phyloP scores from a whole-genome alignment of 2,888 invertebrate genomes.

The Dermolepida albohirtum region DNA sequence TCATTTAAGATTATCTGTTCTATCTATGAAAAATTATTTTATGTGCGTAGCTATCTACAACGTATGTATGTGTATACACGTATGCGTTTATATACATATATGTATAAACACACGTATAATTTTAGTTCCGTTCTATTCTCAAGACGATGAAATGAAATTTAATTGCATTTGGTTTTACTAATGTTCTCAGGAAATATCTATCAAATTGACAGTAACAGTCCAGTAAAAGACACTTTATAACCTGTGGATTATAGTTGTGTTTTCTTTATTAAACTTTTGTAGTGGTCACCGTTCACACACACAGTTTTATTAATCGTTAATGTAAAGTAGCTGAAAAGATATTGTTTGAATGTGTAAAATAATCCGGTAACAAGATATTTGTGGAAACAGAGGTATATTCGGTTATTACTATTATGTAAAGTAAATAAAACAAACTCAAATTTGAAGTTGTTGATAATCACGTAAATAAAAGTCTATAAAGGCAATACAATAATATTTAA shows the following conservation, averaged over 20 bases:
- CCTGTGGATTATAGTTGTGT: background rate
- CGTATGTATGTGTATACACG: background rate
- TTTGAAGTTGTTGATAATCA: too few species aligned
- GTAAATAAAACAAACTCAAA: too few species aligned
- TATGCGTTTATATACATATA: background rate
- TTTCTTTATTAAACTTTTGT: slow-evolving; percentile 5
- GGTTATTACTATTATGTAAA: too few species aligned
- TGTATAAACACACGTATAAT: slow-evolving; percentile 5
- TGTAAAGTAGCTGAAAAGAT: slow-evolving; percentile 3
- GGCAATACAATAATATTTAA: too few species aligned
- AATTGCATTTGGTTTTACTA: slow-evolving; percentile 32
- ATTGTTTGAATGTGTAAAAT: slow-evolving; percentile 17
- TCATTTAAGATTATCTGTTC: slow-evolving; percentile 44
- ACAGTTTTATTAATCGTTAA: slow-evolving; percentile 11
- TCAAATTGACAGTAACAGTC: slow-evolving; percentile 18
- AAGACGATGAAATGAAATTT: slow-evolving; percentile 27
- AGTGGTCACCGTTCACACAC: too few species aligned
- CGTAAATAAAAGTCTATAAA: too few species aligned
- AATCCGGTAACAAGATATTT: slow-evolving; percentile 26
- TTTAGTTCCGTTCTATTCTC: background rate
- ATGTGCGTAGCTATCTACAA: slow-evolving; percentile 6
- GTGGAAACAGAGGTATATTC: slow-evolving; percentile 8
- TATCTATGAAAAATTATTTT: slow-evolving; percentile 44
- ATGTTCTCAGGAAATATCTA: slow-evolving; percentile 35
- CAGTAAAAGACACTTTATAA: slow-evolving; percentile 3